Evolutionary conservation across 2,113 vertebrate genomes (phyloP), one percentile per base, ranked within the genome.

Genomic region (Channa argus): DNA sequence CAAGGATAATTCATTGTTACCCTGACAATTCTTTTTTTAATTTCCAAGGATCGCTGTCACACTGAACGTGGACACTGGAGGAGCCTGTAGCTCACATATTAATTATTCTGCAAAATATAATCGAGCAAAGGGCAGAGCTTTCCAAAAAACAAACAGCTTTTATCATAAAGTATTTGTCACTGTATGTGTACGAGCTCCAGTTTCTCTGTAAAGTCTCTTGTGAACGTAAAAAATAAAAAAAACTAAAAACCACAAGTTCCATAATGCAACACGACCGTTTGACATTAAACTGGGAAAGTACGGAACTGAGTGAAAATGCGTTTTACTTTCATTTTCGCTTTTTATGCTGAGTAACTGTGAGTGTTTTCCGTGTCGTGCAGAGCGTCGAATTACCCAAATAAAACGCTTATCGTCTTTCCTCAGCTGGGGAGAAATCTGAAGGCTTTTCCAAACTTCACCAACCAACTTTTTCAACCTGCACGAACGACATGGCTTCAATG

Each of bases 301-400:
- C 86, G 86, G 87, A 87, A 88, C 38, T 58, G 47, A 61, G 37
- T 65, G 13, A 62, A 39, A 38, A 24, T 13, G 5, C 41, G 12
- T 24, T 62, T 71, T 62, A 91, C 91, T 95, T 95, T 95, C 94
- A 86, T 91, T 95, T 94, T 95, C 93, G 74, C 38, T 91, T 79
- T 92, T 84, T 58, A 1, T 87, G 91, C 92, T 91, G 89, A 92
- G 51, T 86, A 90, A 90, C 79, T 41, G 83, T 33, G 81, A n/a
- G 52, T 47, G 44, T 63, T 56, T 15, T 24, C 5, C 43, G 71
- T 50, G 63, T 82, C 69, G 55, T 47, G 10, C 24, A 2, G 8
- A 9, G 78, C 12, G 12, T 82, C 59, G 73, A 79, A 38, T 77
- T 82, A 12, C 74, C 15, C 13, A 6, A 2, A 13, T 2, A 11